Conservation (phyloP, 2,888 invertebrate species). For the Stegana nigrithorax region DNA sequence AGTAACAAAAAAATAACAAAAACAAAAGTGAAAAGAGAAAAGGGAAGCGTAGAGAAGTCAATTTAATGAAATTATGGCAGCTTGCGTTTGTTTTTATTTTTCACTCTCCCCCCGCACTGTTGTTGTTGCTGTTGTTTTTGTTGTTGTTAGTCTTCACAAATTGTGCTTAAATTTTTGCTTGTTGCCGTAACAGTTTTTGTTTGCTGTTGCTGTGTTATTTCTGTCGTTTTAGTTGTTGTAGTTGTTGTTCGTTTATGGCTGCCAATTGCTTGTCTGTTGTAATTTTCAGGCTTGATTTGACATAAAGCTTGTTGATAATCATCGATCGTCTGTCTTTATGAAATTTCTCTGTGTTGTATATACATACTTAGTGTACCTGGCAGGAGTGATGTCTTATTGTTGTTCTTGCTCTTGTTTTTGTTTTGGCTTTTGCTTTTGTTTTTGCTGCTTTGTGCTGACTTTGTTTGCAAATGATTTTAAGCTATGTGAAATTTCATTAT, state of each 20-base stretch:
- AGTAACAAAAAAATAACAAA: not conserved
- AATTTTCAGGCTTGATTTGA: too few relatives aligned
- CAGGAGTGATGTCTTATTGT: not conserved
- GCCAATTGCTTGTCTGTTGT: not conserved
- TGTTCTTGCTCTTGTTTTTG: not conserved
- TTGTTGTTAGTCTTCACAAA: not conserved
- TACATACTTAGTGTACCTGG: too few relatives aligned
- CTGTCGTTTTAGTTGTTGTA: not conserved
- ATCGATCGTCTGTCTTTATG: too few relatives aligned
- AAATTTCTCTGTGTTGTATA: too few relatives aligned
- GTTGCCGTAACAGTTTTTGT: not conserved
- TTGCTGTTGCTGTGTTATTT: not conserved
- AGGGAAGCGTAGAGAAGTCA: not conserved
- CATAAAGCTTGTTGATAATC: not conserved
- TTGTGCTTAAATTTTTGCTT: too few relatives aligned
- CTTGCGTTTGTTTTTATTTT: not conserved
- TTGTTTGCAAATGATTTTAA: too few relatives aligned
- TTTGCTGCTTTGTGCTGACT: too few relatives aligned
- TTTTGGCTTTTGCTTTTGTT: too few relatives aligned
- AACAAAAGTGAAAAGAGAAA: not conserved
- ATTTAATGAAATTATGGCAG: constrained; percentile 16
- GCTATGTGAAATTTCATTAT: too few relatives aligned
- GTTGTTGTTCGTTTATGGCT: not conserved
- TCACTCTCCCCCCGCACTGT: too few relatives aligned
- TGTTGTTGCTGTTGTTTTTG: not conserved